These are phyloP conservation scores for Terrapene triunguis DNA, from an alignment of 2,113 vertebrate species.

Conservation along the genomic window DNA sequence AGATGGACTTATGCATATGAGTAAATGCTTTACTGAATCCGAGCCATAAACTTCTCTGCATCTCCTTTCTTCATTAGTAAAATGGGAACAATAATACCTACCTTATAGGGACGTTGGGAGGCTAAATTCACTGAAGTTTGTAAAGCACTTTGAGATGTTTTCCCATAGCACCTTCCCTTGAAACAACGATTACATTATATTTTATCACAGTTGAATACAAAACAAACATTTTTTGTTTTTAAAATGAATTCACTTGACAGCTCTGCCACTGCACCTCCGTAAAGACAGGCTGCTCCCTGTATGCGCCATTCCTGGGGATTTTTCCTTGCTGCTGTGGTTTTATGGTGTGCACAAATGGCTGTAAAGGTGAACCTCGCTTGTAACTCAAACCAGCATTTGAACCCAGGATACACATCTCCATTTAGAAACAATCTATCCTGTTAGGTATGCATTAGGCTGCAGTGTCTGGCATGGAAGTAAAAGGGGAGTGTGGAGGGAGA, in stretches of 20 bases:
- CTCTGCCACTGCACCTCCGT: not conserved
- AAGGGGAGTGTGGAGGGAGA: not conserved
- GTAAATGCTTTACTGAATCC: not conserved
- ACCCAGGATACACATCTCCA: not conserved
- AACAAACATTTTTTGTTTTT: not conserved
- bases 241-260: not conserved
- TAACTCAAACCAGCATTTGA: not conserved
- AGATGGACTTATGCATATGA: conserved; percentile 25
- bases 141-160: not conserved
- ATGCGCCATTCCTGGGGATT: not conserved
- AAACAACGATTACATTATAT: not conserved
- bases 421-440: not conserved
- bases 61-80: not conserved
- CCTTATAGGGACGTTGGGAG: not conserved
- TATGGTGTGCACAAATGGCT: not conserved
- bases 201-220: not conserved
- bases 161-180: no score
- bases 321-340: not conserved
- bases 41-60: not conserved
- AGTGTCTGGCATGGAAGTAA: not conserved
- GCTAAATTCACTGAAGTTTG: not conserved
- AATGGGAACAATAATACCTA: not conserved
- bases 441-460: not conserved
- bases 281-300: not conserved
- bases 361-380: not conserved